Percentiles rank a stretch among this genome's conserved stretches.
Evolutionary conservation across 2,888 invertebrate species (phyloP).

Genomic region (Drosophila ezoana): DNA sequence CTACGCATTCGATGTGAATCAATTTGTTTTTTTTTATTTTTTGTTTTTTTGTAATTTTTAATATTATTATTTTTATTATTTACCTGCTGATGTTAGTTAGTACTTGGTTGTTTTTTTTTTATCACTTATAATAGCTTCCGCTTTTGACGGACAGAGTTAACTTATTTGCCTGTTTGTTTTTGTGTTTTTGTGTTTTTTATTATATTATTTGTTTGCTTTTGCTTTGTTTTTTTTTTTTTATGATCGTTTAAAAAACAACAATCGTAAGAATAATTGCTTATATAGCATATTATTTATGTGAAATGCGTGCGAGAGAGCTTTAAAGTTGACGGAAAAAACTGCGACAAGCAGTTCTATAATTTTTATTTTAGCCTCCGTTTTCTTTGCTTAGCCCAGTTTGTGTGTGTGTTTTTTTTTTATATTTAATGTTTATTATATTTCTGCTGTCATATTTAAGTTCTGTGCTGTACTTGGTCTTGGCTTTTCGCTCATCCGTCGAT

Average conservation of each 20-base stretch:
- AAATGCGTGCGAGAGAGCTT: constrained; percentile 8
- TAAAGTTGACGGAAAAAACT: constrained; percentile 12
- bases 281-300: constrained; percentile 50
- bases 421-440: constrained; percentile 12
- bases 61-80: constrained; percentile 14
- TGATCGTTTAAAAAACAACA: constrained; percentile 39
- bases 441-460: background rate
- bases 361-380: constrained; percentile 53
- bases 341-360: constrained; percentile 27
- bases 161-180: constrained; percentile 1
- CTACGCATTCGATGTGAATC: constrained; percentile 12
- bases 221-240: constrained; percentile 19
- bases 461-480: background rate
- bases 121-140: constrained; percentile 66
- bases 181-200: constrained; percentile 10
- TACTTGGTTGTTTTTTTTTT: constrained; percentile 43
- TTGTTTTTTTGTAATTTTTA: constrained; percentile 12
- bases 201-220: constrained; percentile 1
- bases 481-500: constrained; percentile 47
- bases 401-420: constrained; percentile 25
- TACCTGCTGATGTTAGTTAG: constrained; percentile 23
- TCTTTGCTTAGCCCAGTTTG: constrained; percentile 58
- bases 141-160: constrained; percentile 39
- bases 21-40: constrained; percentile 29
- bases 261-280: constrained; percentile 56